Percentiles rank a stretch among this genome's conserved stretches.
Evolutionary conservation across 1,140 invertebrate species (phyloP).

Genomic region (Drosophila cardini): DNA sequence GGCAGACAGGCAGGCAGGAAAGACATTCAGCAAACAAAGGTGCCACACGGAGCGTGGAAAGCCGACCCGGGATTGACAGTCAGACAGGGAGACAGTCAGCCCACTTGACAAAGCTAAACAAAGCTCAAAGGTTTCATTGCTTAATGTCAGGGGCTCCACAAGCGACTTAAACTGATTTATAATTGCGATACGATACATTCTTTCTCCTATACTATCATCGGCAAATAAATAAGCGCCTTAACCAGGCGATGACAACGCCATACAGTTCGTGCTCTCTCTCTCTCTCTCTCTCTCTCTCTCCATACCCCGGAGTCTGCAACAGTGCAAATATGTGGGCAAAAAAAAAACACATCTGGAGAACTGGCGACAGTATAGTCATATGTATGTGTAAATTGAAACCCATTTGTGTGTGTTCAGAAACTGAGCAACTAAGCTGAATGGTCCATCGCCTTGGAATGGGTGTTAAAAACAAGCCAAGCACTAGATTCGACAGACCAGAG

Average conservation of each 20-base stretch:
- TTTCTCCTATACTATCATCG: conserved; percentile 35
- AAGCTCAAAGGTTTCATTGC: conserved; percentile 82
- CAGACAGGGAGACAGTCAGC: conserved; percentile 31
- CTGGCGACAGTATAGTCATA: conserved; percentile 53
- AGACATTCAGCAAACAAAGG: conserved; percentile 71
- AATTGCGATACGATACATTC: conserved; percentile 71
- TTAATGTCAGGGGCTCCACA: conserved; percentile 72
- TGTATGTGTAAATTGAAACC: conserved; percentile 72
- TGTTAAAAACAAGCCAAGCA: conserved; percentile 74
- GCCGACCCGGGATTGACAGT: conserved; percentile 70
- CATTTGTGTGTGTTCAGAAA: conserved; percentile 56
- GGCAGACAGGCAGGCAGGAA: no score
- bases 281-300: no score
- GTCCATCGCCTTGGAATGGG: conserved; percentile 44
- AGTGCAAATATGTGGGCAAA: conserved; percentile 57
- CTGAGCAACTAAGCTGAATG: background rate
- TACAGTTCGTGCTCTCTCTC: conserved; percentile 4
- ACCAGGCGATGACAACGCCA: conserved; percentile 69
- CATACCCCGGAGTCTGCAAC: background rate
- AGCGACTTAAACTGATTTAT: conserved; percentile 77
- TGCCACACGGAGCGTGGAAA: conserved; percentile 75
- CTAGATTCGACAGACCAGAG: conserved; percentile 52
- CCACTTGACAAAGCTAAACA: conserved; percentile 79
- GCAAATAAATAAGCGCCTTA: conserved; percentile 82
- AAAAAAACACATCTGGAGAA: conserved; percentile 22